A percentile compares a stretch with the other conserved stretches of the same genome.
Evolutionary conservation across 2,888 invertebrate species (phyloP).

Genomic region (Pyrocoelia pectoralis): DNA sequence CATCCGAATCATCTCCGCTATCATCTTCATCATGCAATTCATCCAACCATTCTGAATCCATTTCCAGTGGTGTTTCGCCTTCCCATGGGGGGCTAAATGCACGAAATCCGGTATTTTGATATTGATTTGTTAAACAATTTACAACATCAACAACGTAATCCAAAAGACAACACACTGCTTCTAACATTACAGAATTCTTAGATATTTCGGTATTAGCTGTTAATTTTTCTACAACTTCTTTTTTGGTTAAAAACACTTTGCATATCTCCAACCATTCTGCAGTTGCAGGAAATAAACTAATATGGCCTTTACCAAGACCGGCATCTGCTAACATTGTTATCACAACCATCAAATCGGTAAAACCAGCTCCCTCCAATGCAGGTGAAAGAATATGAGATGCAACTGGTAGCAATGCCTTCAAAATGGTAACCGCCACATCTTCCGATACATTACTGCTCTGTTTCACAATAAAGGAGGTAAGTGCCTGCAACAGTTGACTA

Average conservation of each 20-base stretch:
- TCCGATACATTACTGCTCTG: constrained; percentile 69
- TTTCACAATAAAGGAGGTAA: constrained; percentile 77
- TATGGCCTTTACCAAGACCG: constrained; percentile 81
- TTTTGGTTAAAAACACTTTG: constrained; percentile 66
- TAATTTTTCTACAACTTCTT: constrained; percentile 66
- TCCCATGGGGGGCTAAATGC: constrained; percentile 80
- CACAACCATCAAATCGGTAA: constrained; percentile 78
- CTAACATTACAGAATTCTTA: constrained; percentile 65
- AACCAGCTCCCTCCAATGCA: constrained; percentile 74
- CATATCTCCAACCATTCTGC: constrained; percentile 83
- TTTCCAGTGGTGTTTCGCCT: constrained; percentile 75
- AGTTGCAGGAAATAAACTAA: constrained; percentile 79
- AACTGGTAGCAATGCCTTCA: constrained; percentile 77
- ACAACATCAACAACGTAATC: constrained; percentile 85
- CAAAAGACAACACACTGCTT: constrained; percentile 84
- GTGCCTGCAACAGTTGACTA: constrained; percentile 72
- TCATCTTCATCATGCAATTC: constrained; percentile 92
- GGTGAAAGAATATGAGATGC: constrained; percentile 73
- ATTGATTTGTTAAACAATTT: constrained; percentile 60
- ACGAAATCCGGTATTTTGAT: constrained; percentile 49
- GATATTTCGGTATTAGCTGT: constrained; percentile 60
- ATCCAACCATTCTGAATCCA: constrained; percentile 87
- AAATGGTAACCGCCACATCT: constrained; percentile 69
- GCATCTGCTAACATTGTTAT: constrained; percentile 88
- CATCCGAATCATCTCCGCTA: constrained; percentile 94